Base-by-base conservation (phyloP, 1,140 invertebrate species). In the Aphis craccivora region DNA sequence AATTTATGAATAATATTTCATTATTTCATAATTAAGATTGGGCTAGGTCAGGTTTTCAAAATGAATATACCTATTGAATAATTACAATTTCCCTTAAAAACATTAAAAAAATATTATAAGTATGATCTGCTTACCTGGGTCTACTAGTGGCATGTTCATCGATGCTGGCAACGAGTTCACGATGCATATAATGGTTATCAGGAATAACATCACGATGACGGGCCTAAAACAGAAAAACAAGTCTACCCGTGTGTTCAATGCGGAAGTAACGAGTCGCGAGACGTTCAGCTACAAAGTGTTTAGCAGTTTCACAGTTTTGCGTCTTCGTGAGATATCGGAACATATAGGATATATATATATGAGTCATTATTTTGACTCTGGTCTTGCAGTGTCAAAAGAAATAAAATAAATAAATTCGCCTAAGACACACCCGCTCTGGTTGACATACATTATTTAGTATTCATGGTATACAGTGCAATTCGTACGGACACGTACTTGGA, bases 91-190 rank as follows among this genome's bases (percentile, higher is more conserved):
- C 8, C 2, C 23, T 2, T 11, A 3, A 37, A 40, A 84, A 84
- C 37, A 43, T 84, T 84, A 0, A 25, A 84, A 84, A 25, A 40
- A 11, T 0, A n/a, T 45, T 30, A 45, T 30, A 86, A 45, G 30
- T 35, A 14, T 76, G 60, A 45, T 87, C 20, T 9, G 43, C 94
- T 55, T 93, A 94, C 94, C 94, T 53, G 94, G 94, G 51, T 94
- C 93, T n/a, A 94, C 93, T 23, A 94, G 53, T 37, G 94, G 94
- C 51, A 92, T 51, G 53, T 89, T 83, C 86, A 86, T 93, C 14
- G 93, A 53, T 22, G 88, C 93, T 25, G 94, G 87, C 81, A 94
- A 87, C 6, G 94, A 90, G 60, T 55, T 43, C 35, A 90, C 92
- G 3, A 93, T 23, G 86, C 92, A 94, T 14, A 91, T 18, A 35